Evolutionary conservation across 2,888 invertebrate species (phyloP).

Genomic region (Hanleya hanleyi): DNA sequence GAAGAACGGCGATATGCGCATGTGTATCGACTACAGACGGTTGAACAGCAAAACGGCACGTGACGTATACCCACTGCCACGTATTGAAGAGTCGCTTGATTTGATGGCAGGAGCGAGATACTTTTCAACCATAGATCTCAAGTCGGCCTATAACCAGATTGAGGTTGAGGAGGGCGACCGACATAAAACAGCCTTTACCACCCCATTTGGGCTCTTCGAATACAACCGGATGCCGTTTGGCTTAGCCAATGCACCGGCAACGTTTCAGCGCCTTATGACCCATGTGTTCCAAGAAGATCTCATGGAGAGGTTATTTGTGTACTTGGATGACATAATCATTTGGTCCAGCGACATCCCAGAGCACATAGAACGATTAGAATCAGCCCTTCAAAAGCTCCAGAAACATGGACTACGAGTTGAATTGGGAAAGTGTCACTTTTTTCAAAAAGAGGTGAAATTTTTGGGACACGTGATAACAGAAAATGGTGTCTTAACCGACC

Average conservation of each 20-base stretch:
- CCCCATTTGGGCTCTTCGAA: conserved; percentile 28
- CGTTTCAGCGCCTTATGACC: conserved; percentile 32
- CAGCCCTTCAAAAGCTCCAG: conserved; percentile 18
- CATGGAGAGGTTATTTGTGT: conserved; percentile 20
- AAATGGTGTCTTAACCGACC: conserved; percentile 17
- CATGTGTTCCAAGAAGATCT: conserved; percentile 20
- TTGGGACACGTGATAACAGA: conserved; percentile 34
- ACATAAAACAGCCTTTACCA: conserved; percentile 37
- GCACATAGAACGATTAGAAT: conserved; percentile 25
- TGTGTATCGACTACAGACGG: conserved; percentile 31
- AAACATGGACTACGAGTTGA: conserved; percentile 33
- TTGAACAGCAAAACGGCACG: conserved; percentile 30
- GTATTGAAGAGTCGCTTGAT: conserved; percentile 35
- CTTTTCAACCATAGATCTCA: conserved; percentile 32
- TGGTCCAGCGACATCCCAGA: conserved; percentile 24
- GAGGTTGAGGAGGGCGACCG: conserved; percentile 27
- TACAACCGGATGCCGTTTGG: conserved; percentile 30
- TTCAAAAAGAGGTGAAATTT: conserved; percentile 27
- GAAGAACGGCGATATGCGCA: conserved; percentile 31
- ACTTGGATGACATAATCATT: conserved; percentile 21
- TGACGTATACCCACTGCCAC: conserved; percentile 1
- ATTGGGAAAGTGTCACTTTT: conserved; percentile 31
- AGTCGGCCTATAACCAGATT: conserved; percentile 11
- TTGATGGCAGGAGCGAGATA: conserved; percentile 17
- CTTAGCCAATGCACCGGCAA: conserved; percentile 12